Base-by-base conservation (phyloP, 2,888 invertebrate species). In the Xylota sylvarum region DNA sequence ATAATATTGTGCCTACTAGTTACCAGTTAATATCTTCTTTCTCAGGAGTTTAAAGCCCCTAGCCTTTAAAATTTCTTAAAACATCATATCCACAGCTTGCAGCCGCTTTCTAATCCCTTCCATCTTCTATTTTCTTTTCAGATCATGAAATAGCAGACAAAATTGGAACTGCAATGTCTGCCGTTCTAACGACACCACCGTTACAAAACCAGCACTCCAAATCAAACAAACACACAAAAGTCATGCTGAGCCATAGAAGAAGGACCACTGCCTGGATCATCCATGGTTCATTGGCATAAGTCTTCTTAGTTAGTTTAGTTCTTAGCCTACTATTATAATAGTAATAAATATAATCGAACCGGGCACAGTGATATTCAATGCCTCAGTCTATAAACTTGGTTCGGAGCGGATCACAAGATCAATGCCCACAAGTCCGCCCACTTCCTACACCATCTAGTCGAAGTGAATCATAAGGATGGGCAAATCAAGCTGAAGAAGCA, bases 401-500 rank as follows among this genome's bases (percentile, higher is more conserved):
- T 96, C 96, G 10, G 96, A 96, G 90, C 94, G 97, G 60, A 94
- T 89, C 97, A 97, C 93, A 94, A 95, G 91, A 96, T 97, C 88
- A 97, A 97, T 91, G 94, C 94, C 69, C 96, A 97, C 89, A 94
- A 96, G 90, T 97, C 97, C 17, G 97, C 97, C 0, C 95, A 95
- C 91, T 97, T 97, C 92, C 97, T 97, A 14, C 95, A 95, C 89
- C 95, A 96, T 90, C 94, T 97, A 88, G 94, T 97, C 74, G 93
- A 94, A 89, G 96, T 97, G 78, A 95, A 96, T 92, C 94, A 95
- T 74, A 95, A 95, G 89, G 95, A 94, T 87, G 97, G 97, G 14
- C 94, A 95, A 88, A 96, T 97, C 76, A 94, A 94, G 14, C 93
- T 97, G 43, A 94, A 95, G 88, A 95, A 95, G 89, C 94, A 94